Evolutionary conservation across 2,797 vertebrate species (phyloP).

Genomic region (Lepilemur septentrionalis): DNA sequence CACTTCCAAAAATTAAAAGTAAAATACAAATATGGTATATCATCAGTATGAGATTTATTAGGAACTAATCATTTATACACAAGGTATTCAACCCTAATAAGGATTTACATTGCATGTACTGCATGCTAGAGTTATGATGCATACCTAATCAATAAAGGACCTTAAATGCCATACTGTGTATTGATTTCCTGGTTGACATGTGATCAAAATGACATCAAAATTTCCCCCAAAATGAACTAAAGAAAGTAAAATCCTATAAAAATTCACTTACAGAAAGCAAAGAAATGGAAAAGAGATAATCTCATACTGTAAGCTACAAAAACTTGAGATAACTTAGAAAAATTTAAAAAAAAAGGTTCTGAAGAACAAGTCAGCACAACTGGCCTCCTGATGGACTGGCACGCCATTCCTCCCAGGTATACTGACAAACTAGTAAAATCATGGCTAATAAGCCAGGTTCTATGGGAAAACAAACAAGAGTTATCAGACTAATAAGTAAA

Average conservation of each 20-base stretch:
- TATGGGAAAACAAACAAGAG: not conserved
- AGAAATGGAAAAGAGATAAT: not conserved
- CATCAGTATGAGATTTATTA: not conserved
- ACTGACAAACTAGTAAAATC: not conserved
- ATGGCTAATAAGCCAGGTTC: not conserved
- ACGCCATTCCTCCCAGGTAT: not conserved
- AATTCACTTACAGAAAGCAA: not conserved
- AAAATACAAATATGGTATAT: not conserved
- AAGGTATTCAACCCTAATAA: not conserved
- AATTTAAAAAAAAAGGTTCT: not conserved
- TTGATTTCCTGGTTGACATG: not conserved
- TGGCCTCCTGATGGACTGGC: not conserved
- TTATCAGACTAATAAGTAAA: not conserved
- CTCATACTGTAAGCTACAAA: not conserved
- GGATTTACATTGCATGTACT: not conserved
- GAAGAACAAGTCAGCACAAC: not conserved
- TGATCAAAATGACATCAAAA: not conserved
- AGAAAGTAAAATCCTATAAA: not conserved
- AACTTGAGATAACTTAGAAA: not conserved
- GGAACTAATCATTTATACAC: not conserved
- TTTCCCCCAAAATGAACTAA: not conserved
- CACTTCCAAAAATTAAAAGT: not conserved
- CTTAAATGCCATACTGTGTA: not conserved
- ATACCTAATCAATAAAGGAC: not conserved
- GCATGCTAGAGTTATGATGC: not conserved